Evolutionary conservation across 2,113 vertebrate genomes (phyloP), one percentile per base, ranked within the genome.

Genomic region (Paramormyrops kingsleyae): DNA sequence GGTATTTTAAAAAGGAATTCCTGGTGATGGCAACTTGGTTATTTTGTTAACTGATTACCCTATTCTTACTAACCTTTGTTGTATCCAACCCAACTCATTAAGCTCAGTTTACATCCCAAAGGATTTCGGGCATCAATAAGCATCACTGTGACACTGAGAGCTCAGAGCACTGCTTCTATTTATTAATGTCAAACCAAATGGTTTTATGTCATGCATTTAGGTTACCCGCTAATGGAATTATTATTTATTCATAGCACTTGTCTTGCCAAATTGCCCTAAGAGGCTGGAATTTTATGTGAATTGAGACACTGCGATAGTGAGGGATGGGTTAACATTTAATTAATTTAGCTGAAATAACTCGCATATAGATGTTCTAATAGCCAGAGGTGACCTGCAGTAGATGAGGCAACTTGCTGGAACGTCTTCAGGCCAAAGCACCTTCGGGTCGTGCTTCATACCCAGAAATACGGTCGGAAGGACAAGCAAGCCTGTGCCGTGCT

Each of bases 191-290:
- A 50, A 50, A 50, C 4, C 46, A 49, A 86, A 86, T 31, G 47
- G n/a, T 2, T 86, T 50, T 86, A 86, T 49, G 10, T 86, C 83
- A 86, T 86, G 44, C n/a, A 50, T 80, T 27, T 47, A 50, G 24
- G n/a, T 50, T 49, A 86, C 21, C 46, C 19, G 2, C 24, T 86
- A 50, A 47, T 50, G 47, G 83, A 49, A 49, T 86, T 86, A 49
- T 86, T 86, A 27, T 49, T 86, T 86, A 86, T 86, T 86, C 44
- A 86, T 50, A 86, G 8, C 9, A 9, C 7, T 86, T 86, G 83
- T 86, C 47, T 27, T 86, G 19, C 39, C 46, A 84, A 84, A 84
- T 47, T 86, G 83, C 46, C 13, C n/a, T 50, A 49, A 27, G 83
- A 86, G 46, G 24, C 46, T 84, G 83, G 6, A 47, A 84, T 84